Evolutionary conservation across 2,888 invertebrate species (phyloP).

Genomic region (Rhagonycha fulva): DNA sequence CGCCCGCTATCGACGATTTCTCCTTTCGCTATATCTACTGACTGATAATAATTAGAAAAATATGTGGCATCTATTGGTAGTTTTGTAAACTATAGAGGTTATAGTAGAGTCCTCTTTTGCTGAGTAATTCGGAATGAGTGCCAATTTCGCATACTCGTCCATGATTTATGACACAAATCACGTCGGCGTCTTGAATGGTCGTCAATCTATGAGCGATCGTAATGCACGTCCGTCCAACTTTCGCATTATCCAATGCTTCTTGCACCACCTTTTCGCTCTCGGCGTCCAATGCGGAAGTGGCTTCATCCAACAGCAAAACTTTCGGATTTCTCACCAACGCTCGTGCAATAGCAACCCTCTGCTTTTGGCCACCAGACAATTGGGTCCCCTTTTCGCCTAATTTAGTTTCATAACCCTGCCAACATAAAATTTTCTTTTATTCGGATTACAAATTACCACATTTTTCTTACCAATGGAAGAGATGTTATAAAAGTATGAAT

Average conservation of each 20-base stretch:
- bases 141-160: constrained; percentile 76
- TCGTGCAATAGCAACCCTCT: constrained; percentile 85
- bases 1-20: too few relatives aligned
- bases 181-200: constrained; percentile 81
- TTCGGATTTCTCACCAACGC: constrained; percentile 79
- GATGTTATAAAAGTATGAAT: constrained; percentile 82
- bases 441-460: neutral
- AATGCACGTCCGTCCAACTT: constrained; percentile 81
- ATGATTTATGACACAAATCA: constrained; percentile 72
- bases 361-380: constrained; percentile 83
- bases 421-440: constrained; percentile 10
- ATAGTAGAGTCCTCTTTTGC: constrained; percentile 66
- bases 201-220: constrained; percentile 86
- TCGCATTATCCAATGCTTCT: constrained; percentile 82
- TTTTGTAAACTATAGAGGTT: constrained; percentile 57
- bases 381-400: constrained; percentile 80
- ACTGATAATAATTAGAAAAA: neutral
- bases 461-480: constrained; percentile 69
- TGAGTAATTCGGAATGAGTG: constrained; percentile 69
- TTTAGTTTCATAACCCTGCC: constrained; percentile 77
- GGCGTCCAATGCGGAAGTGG: constrained; percentile 84
- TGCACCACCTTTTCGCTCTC: constrained; percentile 90
- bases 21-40: too few relatives aligned
- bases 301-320: constrained; percentile 80
- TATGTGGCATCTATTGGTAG: neutral